Conservation (phyloP, 64 coral and sea anemone genomes). For the Montipora efflorescens region DNA sequence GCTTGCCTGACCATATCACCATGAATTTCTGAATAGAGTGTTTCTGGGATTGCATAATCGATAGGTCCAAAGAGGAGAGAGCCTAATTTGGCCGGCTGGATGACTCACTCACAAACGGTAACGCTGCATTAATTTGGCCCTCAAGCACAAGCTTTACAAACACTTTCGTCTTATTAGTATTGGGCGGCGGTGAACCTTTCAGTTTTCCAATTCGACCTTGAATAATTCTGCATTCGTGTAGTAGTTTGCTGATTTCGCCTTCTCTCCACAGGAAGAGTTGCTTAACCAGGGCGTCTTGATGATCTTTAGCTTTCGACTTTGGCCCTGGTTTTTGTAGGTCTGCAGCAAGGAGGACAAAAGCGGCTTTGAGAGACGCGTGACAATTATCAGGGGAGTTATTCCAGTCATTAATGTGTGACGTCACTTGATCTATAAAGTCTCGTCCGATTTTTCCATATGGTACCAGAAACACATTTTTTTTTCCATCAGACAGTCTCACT, state of each 20-base stretch:
- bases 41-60: slow-evolving; percentile 55
- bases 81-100: slow-evolving; percentile 67
- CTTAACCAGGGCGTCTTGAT: slow-evolving; percentile 39
- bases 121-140: slow-evolving; percentile 64
- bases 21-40: slow-evolving; percentile 70
- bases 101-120: slow-evolving; percentile 63
- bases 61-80: slow-evolving; percentile 64
- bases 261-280: slow-evolving; percentile 41
- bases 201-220: slow-evolving; percentile 57
- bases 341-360: slow-evolving; percentile 46
- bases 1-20: slow-evolving; percentile 63
- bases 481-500: neutral
- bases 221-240: slow-evolving; percentile 56
- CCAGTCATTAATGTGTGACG: slow-evolving; percentile 40
- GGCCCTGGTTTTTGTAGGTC: slow-evolving; percentile 50
- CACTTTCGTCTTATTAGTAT: slow-evolving; percentile 52
- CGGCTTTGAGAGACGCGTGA: slow-evolving; percentile 41
- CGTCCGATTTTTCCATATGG: slow-evolving; percentile 37
- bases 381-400: slow-evolving; percentile 40
- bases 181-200: slow-evolving; percentile 31
- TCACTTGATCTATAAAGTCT: slow-evolving; percentile 61
- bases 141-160: slow-evolving; percentile 65
- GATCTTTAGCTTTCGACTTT: slow-evolving; percentile 62
- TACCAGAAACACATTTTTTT: slow-evolving; percentile 47
- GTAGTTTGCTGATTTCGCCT: slow-evolving; percentile 48